These are phyloP conservation scores for Lates calcarifer DNA, from an alignment of 2,113 vertebrate species.

Conservation along the genomic window DNA sequence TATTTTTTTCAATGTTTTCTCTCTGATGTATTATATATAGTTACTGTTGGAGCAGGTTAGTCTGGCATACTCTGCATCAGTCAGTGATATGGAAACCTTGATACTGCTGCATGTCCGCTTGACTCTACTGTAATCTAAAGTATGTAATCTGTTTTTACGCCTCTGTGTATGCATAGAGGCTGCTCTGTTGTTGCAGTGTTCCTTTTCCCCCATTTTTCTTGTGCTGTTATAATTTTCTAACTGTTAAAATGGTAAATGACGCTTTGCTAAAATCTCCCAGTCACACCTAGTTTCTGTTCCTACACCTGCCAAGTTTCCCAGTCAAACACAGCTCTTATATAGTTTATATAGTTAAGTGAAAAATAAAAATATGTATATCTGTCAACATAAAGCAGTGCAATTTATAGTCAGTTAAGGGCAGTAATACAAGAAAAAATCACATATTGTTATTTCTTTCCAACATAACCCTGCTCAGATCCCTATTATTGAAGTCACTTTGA, in stretches of 20 bases:
- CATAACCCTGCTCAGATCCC: too few species aligned
- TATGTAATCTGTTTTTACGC: too few species aligned
- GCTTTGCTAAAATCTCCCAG: not conserved
- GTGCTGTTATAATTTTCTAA: not conserved
- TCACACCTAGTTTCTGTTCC: too few species aligned
- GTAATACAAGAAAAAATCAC: too few species aligned
- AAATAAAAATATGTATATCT: too few species aligned
- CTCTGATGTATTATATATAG: slow-evolving; percentile 41
- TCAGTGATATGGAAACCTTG: slow-evolving; percentile 28
- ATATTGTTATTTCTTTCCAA: too few species aligned
- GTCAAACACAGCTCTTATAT: too few species aligned
- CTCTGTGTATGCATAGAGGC: not conserved
- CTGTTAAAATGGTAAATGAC: not conserved
- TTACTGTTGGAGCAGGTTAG: slow-evolving; percentile 19
- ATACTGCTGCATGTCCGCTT: slow-evolving; percentile 7
- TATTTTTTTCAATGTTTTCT: slow-evolving; percentile 20
- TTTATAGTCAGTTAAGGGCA: not conserved
- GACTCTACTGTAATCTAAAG: too few species aligned
- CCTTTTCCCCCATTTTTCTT: not conserved
- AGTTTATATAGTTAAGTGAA: too few species aligned
- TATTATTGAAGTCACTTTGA: not conserved
- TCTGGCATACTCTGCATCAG: slow-evolving; percentile 34
- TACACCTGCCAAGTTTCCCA: too few species aligned
- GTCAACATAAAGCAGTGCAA: too few species aligned
- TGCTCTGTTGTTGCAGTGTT: not conserved